These are phyloP conservation scores for Helicolenus hilgendorfi DNA, from an alignment of 2,797 vertebrate genomes.

Conservation along the genomic window DNA sequence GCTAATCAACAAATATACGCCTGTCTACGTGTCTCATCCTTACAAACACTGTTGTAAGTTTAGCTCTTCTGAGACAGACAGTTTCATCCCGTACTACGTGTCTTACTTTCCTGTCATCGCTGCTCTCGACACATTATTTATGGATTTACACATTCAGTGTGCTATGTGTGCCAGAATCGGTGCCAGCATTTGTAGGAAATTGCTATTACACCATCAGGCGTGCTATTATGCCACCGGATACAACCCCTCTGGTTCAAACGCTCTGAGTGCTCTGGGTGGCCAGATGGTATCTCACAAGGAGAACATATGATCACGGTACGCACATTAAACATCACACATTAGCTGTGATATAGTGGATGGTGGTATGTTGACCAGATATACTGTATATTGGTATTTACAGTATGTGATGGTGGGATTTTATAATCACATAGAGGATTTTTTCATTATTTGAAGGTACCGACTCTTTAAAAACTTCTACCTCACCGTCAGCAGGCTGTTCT, in stretches of 20 bases:
- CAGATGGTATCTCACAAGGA: conserved; percentile 69
- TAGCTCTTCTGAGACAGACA: not conserved
- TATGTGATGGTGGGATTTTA: not conserved
- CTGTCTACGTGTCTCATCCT: too few species aligned
- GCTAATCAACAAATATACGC: too few species aligned
- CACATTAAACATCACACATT: conserved; percentile 23
- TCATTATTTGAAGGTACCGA: not conserved
- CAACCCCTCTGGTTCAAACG: conserved; percentile 38
- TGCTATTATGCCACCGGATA: conserved; percentile 53
- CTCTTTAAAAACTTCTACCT: not conserved
- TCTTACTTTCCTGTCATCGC: not conserved
- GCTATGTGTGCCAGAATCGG: conserved; percentile 7
- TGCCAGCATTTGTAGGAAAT: conserved; percentile 45
- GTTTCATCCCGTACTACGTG: not conserved
- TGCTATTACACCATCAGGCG: conserved; percentile 51
- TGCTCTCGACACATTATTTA: conserved; percentile 4
- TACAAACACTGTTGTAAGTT: not conserved
- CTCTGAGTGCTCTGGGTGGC: conserved; percentile 8
- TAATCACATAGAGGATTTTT: not conserved
- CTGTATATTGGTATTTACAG: not conserved
- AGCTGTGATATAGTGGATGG: conserved; percentile 11
- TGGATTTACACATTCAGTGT: conserved; percentile 5
- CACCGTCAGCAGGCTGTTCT: not conserved
- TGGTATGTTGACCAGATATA: not conserved
- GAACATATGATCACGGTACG: conserved; percentile 53